phyloP scores from a whole-genome alignment of 2,888 invertebrate genomes.

The Scaptomyza reducta region DNA sequence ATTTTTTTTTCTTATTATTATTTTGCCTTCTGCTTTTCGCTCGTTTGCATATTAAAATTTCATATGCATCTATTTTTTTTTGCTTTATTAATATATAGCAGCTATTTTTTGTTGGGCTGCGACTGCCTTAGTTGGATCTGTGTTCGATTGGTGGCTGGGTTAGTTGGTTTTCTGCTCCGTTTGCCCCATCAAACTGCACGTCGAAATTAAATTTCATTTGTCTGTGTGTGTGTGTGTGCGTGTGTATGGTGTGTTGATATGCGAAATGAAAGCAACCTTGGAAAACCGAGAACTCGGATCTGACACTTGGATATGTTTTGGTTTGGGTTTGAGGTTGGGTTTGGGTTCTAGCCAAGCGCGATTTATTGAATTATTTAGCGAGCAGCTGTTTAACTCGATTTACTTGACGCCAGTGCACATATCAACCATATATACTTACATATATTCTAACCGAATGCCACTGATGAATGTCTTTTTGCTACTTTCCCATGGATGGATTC shows the following conservation, averaged over 20 bases:
- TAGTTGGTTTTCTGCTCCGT: constrained; percentile 70
- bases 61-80: constrained; percentile 74
- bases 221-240: constrained; percentile 12
- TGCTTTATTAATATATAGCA: constrained; percentile 79
- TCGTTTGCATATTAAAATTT: constrained; percentile 79
- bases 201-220: constrained; percentile 75
- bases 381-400: constrained; percentile 80
- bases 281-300: constrained; percentile 13
- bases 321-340: constrained; percentile 32
- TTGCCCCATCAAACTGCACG: constrained; percentile 74
- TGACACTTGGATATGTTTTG: constrained; percentile 34
- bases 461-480: background rate
- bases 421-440: constrained; percentile 12
- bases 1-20: constrained; percentile 32
- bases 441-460: constrained; percentile 18
- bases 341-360: constrained; percentile 55
- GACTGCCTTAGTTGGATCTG: constrained; percentile 39
- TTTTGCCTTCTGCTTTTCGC: constrained; percentile 59
- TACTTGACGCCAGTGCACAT: constrained; percentile 52
- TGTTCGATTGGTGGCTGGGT: constrained; percentile 58
- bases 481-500: constrained; percentile 44
- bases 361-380: constrained; percentile 77
- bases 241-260: constrained; percentile 31
- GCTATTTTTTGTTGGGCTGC: constrained; percentile 71
- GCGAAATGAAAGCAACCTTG: constrained; percentile 55